Evolutionary conservation across 1,140 invertebrate species (phyloP).

Genomic region (Musca vetustissima): DNA sequence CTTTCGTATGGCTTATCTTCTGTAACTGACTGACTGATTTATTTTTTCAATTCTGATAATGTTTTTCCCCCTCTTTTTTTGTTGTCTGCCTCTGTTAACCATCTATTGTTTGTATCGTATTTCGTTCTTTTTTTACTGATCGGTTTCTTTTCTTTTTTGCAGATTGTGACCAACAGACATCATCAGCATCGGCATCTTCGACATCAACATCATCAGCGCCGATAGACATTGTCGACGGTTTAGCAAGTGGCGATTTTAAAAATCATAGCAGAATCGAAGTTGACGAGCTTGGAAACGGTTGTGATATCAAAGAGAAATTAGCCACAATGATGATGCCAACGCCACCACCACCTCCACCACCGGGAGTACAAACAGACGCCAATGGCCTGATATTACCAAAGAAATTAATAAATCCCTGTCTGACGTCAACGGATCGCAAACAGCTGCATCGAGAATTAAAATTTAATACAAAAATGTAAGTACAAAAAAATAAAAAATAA

Average conservation of each 20-base stretch:
- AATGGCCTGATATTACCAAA: slow-evolving; percentile 82
- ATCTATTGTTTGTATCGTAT: too few relatives aligned
- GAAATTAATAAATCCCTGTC: slow-evolving; percentile 81
- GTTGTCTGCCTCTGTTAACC: too few relatives aligned
- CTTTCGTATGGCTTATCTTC: too few relatives aligned
- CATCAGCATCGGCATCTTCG: too few relatives aligned
- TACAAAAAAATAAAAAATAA: slow-evolving; percentile 37
- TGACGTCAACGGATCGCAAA: slow-evolving; percentile 77
- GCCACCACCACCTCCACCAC: slow-evolving; percentile 47
- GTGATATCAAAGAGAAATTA: slow-evolving; percentile 20
- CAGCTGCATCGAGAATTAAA: slow-evolving; percentile 84
- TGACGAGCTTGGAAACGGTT: slow-evolving; percentile 34
- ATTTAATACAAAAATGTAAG: slow-evolving; percentile 90
- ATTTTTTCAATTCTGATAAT: too few relatives aligned
- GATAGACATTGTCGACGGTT: slow-evolving; percentile 32
- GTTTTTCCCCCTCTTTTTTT: too few relatives aligned
- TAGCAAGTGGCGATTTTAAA: slow-evolving; percentile 29
- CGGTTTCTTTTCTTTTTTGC: slow-evolving; percentile 16
- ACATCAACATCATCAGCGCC: slow-evolving; percentile 25
- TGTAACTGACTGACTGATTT: too few relatives aligned
- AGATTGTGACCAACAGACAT: slow-evolving; percentile 30
- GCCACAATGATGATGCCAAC: slow-evolving; percentile 42
- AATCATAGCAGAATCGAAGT: slow-evolving; percentile 17
- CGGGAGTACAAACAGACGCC: slow-evolving; percentile 56
- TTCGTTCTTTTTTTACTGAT: too few relatives aligned